A percentile compares a stretch with the other conserved stretches of the same genome.
These are phyloP conservation scores for Prietella phreatophila DNA, from an alignment of 2,113 vertebrate genomes.

Conservation along the genomic window DNA sequence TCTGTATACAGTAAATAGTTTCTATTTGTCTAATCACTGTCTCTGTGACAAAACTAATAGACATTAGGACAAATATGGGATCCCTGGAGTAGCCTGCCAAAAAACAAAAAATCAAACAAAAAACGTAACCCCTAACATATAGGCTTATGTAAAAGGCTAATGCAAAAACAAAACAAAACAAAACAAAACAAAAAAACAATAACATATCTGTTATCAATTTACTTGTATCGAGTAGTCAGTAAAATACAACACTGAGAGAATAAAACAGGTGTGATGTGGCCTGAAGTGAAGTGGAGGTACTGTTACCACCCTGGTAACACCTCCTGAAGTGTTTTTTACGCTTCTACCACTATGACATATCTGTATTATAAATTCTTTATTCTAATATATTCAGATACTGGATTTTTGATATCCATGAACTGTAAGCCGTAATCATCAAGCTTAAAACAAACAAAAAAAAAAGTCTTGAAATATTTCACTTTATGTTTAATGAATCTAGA, in stretches of 20 bases:
- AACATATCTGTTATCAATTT: too few relatives aligned
- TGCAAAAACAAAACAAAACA: not conserved
- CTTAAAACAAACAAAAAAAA: too few relatives aligned
- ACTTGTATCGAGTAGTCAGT: not conserved
- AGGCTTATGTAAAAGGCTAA: not conserved
- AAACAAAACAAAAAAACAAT: not conserved
- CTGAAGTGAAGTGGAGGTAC: not conserved
- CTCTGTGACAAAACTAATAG: not conserved
- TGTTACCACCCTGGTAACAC: not conserved
- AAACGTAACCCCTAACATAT: not conserved
- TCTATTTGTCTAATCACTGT: not conserved
- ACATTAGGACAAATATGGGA: not conserved
- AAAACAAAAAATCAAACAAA: too few relatives aligned
- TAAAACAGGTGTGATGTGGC: not conserved
- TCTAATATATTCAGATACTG: too few relatives aligned
- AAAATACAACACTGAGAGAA: not conserved
- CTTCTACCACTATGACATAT: not conserved
- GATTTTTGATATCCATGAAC: too few relatives aligned
- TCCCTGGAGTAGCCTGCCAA: too few relatives aligned
- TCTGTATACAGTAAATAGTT: not conserved
- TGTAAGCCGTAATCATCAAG: too few relatives aligned
- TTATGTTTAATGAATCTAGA: too few relatives aligned
- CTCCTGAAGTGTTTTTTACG: not conserved
- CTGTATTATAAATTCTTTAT: too few relatives aligned
- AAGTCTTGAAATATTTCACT: too few relatives aligned